Percentiles rank a stretch among this genome's conserved stretches.
phyloP scores from a whole-genome alignment of 2,113 vertebrate species.

The Anolis sagrei region DNA sequence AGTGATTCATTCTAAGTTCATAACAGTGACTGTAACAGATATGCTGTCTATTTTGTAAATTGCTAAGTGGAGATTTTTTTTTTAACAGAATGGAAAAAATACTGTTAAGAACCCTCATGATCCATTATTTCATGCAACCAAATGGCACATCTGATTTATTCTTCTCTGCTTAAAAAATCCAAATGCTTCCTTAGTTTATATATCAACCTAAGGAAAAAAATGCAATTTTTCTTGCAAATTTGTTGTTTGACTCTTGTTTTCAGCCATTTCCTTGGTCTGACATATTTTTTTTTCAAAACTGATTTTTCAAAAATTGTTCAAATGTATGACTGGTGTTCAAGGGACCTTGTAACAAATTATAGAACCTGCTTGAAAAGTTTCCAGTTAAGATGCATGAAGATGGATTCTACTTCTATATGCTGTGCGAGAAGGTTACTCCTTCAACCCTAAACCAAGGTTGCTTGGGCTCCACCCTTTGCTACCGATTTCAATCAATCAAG shows the following conservation, averaged over 20 bases:
- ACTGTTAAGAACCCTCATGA: not conserved
- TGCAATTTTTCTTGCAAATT: constrained; percentile 4
- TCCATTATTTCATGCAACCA: not conserved
- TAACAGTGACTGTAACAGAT: not conserved
- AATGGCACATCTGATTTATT: constrained; percentile 1
- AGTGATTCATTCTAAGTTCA: not conserved
- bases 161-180: constrained; percentile 5
- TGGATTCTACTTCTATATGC: not conserved
- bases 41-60: not conserved
- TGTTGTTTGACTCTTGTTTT: not conserved
- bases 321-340: not conserved
- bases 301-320: not conserved
- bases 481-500: too few relatives aligned
- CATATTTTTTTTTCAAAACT: not conserved
- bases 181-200: constrained; percentile 1
- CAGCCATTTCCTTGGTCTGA: not conserved
- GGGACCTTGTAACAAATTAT: not conserved
- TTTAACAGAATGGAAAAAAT: not conserved
- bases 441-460: too few relatives aligned
- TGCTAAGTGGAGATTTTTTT: not conserved
- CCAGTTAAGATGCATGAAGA: not conserved
- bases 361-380: not conserved
- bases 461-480: too few relatives aligned
- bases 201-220: not conserved
- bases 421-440: not conserved